Evolutionary conservation across 2,797 vertebrate species (phyloP).

Genomic region (Ctenopoma multispine): DNA sequence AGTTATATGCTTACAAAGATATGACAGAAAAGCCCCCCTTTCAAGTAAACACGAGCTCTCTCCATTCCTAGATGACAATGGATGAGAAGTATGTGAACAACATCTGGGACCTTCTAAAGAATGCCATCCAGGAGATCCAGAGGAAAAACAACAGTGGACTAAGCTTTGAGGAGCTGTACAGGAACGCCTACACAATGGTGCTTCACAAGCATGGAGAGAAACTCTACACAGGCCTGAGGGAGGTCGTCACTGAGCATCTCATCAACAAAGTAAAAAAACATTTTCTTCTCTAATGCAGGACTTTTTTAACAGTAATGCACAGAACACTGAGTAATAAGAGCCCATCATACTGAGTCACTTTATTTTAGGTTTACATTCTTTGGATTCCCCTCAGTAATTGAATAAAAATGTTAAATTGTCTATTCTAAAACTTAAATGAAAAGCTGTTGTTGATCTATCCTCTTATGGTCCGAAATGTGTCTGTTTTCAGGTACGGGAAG

Average conservation of each 20-base stretch:
- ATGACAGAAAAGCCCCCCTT: too few relatives aligned
- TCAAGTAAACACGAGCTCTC: background rate
- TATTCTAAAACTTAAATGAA: background rate
- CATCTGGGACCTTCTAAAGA: conserved; percentile 99
- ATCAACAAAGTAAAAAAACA: conserved; percentile 92
- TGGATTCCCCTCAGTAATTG: too few relatives aligned
- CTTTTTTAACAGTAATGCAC: background rate
- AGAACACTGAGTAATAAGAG: background rate
- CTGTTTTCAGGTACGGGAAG: conserved; percentile 90
- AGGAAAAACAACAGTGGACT: conserved; percentile 98
- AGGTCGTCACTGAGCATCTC: conserved; percentile 99
- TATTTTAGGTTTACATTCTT: conserved; percentile 6
- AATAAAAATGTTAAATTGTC: background rate
- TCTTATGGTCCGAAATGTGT: conserved; percentile 14
- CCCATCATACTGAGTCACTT: background rate
- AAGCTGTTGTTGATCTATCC: background rate
- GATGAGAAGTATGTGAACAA: conserved; percentile 99
- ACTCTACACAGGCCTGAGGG: conserved; percentile 97
- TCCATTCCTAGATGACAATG: conserved; percentile 92
- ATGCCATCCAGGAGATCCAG: conserved; percentile 99
- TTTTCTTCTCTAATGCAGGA: conserved; percentile 2
- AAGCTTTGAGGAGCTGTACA: conserved; percentile 99
- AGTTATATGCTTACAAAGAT: too few relatives aligned
- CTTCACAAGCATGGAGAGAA: conserved; percentile 99
- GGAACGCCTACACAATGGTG: conserved; percentile 99